Base-by-base conservation (phyloP, 2,888 invertebrate genomes). In the Diploptera punctata region DNA sequence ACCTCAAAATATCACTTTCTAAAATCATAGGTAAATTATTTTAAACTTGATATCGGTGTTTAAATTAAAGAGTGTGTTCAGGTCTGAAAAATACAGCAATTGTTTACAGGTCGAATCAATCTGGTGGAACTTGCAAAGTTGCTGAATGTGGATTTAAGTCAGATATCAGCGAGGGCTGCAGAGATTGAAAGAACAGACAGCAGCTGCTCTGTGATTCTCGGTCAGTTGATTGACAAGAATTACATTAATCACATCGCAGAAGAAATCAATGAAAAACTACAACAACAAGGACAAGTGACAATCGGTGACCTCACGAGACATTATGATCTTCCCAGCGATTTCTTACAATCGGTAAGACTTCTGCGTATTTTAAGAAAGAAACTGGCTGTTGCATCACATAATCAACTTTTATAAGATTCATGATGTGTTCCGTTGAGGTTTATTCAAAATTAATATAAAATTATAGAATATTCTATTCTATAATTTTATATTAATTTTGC, bases 251-350 rank as follows among this genome's bases (percentile, higher is more conserved):
- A 90, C 79, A 88, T 98, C 77, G 93, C 95, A 2, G 91, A 93
- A 79, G 97, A 98, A 85, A 92, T 99, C n/a, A 97, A 98, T 85
- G 97, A 98, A 80, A 93, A 92, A 79, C 84, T 99, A 7, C 88
- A 90, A 76, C 91, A 95, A 78, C 90, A 91, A 79, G 99, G 99
- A 10, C 90, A 92, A 81, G 88, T 98, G 62, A 91, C 91, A 73
- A 88, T 98, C 10, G 90, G 92, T 26, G 96, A 98, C 79, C 85
- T 99, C 73, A 94, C 96, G 0, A 88, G 95, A 73, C 89, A 90
- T 69, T 98, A 95, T 85, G 95, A 98, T 83, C 85, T 99, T 68
- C 98, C 98, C 2, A 92, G 94, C 1, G 97, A 98, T 69, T 93
- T 98, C 80, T 81, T 99, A 38, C 91, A 92, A 79, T 89, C 91